Conservation (phyloP, 2,797 vertebrate genomes). For the Crocidura indochinensis region DNA sequence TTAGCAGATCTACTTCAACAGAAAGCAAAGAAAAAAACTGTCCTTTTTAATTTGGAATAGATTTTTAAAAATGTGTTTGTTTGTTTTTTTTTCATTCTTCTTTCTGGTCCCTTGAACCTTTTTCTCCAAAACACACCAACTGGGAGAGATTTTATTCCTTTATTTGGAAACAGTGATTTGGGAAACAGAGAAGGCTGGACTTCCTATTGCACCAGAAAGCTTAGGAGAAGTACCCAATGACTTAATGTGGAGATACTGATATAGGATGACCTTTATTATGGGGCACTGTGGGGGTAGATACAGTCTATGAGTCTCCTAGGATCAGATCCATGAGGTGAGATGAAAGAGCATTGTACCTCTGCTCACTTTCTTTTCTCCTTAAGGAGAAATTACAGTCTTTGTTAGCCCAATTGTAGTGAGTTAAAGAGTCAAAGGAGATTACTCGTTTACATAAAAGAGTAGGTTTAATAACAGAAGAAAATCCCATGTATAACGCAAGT, state of each 20-base stretch:
- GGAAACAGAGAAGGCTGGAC: slow-evolving; percentile 61
- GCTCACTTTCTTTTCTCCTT: background rate
- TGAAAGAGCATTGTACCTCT: slow-evolving; percentile 41
- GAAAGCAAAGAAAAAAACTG: slow-evolving; percentile 79
- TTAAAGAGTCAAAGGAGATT: slow-evolving; percentile 76
- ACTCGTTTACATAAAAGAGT: slow-evolving; percentile 4
- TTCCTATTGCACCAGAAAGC: slow-evolving; percentile 22
- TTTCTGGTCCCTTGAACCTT: slow-evolving; percentile 79
- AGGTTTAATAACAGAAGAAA: slow-evolving; percentile 60
- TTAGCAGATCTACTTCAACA: slow-evolving; percentile 87
- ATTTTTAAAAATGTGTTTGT: background rate
- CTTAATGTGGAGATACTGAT: background rate
- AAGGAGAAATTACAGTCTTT: slow-evolving; percentile 20
- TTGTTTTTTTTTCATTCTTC: slow-evolving; percentile 53
- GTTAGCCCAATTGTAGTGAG: slow-evolving; percentile 4
- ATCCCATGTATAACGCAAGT: slow-evolving; percentile 16
- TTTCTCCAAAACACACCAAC: slow-evolving; percentile 64
- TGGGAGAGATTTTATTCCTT: slow-evolving; percentile 57
- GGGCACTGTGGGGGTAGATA: background rate
- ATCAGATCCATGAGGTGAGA: fast-evolving
- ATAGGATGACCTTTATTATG: background rate
- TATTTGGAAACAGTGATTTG: slow-evolving; percentile 79
- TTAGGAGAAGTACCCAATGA: background rate
- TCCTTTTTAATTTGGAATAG: slow-evolving; percentile 87
- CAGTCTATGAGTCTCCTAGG: background rate